Base-by-base conservation (phyloP, 53 echinoderm and acorn worm species). In the Echinarachnius parma region DNA sequence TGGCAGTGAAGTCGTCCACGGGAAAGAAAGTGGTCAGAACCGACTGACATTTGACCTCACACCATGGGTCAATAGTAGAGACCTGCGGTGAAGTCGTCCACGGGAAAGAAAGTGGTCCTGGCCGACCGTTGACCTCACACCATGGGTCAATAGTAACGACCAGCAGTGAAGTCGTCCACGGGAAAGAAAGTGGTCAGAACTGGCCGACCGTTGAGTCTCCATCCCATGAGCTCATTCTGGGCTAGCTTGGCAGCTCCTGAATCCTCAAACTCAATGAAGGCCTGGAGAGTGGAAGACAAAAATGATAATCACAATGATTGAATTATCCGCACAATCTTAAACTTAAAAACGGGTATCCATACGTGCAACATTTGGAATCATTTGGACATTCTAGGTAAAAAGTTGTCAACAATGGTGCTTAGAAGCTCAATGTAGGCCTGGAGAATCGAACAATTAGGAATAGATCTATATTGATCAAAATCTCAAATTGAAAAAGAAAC, bases 181-280 rank as follows among this genome's bases (percentile, higher is more conserved):
- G 92, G 92, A 60, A 88, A 92, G 64, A 81, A 92, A 0, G 92
- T 81, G 30, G 84, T 64, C 53, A 81, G 64, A 2, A 84, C 46
- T 5, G 88, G 76, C 9, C 72, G 82, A 48, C 84, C 79, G 29
- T 75, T 60, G 36, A 92, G 81, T 42, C 70, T 80, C 20, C 75
- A 75, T 2, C 84, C 87, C 13, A 84, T 81, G 28, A 92, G 53
- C 45, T 81, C 84, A 9, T 60, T 77, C 26, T 84, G 78, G 3
- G 87, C 88, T 5, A 45, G 52, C 56, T 81, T 80, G 23, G 88
- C 80, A 34, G 81, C 84, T 21, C 72, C 64, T 32, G 88, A 67
- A 45, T 83, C 81, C 69, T 92, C 84, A 75, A 77, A 92, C 71
- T 92, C 87, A 32, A 92, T 74, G 48, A 66, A 92, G 15, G 81